A percentile compares a stretch with the other conserved stretches of the same genome.
Evolutionary conservation across 2,888 invertebrate genomes (phyloP).

Genomic region (Heliconius erato): DNA sequence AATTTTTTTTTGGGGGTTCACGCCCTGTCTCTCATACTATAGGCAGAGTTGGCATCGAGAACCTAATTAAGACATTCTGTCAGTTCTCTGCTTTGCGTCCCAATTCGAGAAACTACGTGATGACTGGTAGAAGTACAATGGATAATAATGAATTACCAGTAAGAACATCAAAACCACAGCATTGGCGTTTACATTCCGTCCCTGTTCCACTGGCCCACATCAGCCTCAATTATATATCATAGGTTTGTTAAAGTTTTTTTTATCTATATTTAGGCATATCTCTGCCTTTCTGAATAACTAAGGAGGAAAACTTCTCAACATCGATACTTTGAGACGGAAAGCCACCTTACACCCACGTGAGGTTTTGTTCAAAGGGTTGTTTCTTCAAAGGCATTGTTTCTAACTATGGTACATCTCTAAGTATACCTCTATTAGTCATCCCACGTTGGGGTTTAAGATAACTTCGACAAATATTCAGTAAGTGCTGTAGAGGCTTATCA

Average conservation of each 20-base stretch:
- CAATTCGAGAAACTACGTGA: no score
- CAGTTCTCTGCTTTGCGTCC: no score
- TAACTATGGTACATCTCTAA: not conserved
- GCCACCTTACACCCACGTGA: not conserved
- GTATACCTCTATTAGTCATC: not conserved
- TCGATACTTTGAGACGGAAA: not conserved
- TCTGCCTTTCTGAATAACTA: not conserved
- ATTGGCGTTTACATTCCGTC: no score
- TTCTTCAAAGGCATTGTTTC: slow-evolving; percentile 7
- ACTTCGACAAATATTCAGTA: not conserved
- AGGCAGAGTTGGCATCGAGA: not conserved
- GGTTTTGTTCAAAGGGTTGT: not conserved
- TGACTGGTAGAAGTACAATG: no score
- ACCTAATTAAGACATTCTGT: not conserved
- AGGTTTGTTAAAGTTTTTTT: not conserved
- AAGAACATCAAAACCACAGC: no score
- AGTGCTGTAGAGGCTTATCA: not conserved
- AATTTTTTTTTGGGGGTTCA: not conserved
- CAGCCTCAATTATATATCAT: not conserved
- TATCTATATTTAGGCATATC: not conserved
- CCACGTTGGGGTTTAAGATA: not conserved
- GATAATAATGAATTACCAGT: no score
- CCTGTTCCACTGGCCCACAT: no score
- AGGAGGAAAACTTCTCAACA: not conserved
- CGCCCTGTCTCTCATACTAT: not conserved